Percentiles rank a stretch among this genome's conserved stretches.
Evolutionary conservation across 2,888 invertebrate genomes (phyloP).

Genomic region (Melolontha melolontha): DNA sequence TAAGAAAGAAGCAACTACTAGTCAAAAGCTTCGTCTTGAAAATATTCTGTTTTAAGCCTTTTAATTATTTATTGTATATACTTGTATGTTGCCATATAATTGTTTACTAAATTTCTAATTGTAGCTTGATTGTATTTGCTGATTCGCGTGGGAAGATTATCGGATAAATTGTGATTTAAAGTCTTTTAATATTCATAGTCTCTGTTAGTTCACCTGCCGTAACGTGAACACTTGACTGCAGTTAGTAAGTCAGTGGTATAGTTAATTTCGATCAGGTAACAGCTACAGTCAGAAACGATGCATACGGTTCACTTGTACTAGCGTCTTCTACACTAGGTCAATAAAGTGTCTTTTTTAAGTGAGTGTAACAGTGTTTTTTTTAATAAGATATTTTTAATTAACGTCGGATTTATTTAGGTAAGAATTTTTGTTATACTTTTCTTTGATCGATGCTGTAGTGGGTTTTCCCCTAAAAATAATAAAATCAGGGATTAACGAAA

Average conservation of each 20-base stretch:
- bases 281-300: constrained; percentile 44
- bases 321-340: constrained; percentile 40
- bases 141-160: constrained; percentile 14
- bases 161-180: constrained; percentile 29
- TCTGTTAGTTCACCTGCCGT: constrained; percentile 52
- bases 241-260: constrained; percentile 53
- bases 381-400: not conserved
- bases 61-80: not conserved
- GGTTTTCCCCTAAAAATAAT: not conserved
- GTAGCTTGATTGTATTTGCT: not conserved
- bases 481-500: too few species aligned
- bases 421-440: constrained; percentile 1
- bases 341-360: constrained; percentile 38
- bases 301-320: constrained; percentile 41
- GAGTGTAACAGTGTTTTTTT: constrained; percentile 34
- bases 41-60: too few species aligned
- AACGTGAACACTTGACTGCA: constrained; percentile 49
- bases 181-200: constrained; percentile 35
- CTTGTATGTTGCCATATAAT: not conserved
- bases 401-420: constrained; percentile 27
- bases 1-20: too few species aligned
- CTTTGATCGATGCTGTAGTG: not conserved
- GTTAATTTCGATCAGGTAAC: constrained; percentile 52
- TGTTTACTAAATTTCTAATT: constrained; percentile 1
- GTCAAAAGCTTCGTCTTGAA: too few species aligned